Evolutionary conservation across 2,888 invertebrate species (phyloP), one percentile per base, ranked within the genome.

Genomic region (Lordiphosa fenestrarum): DNA sequence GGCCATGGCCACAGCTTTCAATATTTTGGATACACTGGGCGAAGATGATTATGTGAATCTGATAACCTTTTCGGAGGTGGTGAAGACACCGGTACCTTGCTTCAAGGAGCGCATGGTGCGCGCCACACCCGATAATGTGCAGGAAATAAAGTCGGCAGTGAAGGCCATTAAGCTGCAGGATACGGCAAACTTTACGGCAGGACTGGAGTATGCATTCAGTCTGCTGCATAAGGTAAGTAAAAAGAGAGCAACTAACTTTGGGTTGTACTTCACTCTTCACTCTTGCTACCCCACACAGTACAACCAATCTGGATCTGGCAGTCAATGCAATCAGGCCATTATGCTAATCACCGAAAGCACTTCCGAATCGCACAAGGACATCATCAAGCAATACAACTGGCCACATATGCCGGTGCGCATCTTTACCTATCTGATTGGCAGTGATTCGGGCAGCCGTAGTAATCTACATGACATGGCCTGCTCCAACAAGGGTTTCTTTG

Each of bases 41-140:
- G 97, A 98, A 72, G 96, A 99, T 87, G 99, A 99, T 90, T 99
- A 95, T 88, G 97, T 99, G 53, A 99, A 98, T 88, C 93, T 99
- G 46, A 96, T 95, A 85, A 93, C 95, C 88, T 98, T 98, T 90
- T 94, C 96, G 39, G 96, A 97, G 52, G 91, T 92, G 0, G 94
- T 96, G 0, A 92, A 94, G 44, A 96, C 97, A 67, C 93, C 97
- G 6, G 95, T 98, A 66, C 93, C 94, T 0, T 99, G 99, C 86
- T 98, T 96, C 88, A 95, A 95, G 85, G 95, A 96, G 86, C 93
- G 95, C 73, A 92, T 99, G 77, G 95, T 98, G 10, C 91, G 96
- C 91, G 96, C 96, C 6, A 94, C 94, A 13, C 93, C 94, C 48
- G 95, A 96, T 87, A 95, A 96, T 86, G 90, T 95, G 56, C 92